These are phyloP conservation scores for Hycleus cichorii DNA, from an alignment of 1,140 invertebrate species.

Conservation along the genomic window DNA sequence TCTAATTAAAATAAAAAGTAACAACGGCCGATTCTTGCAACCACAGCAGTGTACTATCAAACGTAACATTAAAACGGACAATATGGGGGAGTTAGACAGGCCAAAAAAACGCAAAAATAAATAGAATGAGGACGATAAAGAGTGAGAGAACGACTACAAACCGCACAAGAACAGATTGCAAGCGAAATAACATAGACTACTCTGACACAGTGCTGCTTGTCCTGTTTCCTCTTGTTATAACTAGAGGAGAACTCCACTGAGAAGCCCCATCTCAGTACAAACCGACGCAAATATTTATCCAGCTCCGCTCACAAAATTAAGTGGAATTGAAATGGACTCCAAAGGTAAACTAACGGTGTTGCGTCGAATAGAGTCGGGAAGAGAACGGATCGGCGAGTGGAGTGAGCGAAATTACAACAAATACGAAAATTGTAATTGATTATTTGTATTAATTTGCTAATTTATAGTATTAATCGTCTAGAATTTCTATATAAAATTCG, in stretches of 20 bases:
- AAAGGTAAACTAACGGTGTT: conserved; percentile 36
- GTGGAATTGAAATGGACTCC: conserved; percentile 44
- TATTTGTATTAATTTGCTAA: no score
- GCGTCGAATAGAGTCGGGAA: conserved; percentile 2
- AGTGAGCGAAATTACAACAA: neutral
- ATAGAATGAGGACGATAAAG: no score
- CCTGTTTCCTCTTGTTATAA: neutral
- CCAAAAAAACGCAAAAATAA: no score
- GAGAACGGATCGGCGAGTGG: conserved; percentile 1
- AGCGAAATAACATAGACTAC: conserved; percentile 5
- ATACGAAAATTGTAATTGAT: no score
- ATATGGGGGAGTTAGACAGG: no score
- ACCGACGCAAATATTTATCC: conserved; percentile 41
- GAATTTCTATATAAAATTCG: no score
- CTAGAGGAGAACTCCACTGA: conserved; percentile 12
- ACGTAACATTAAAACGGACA: no score
- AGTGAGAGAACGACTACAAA: neutral
- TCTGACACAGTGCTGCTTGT: no score
- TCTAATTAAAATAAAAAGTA: neutral
- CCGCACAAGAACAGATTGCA: conserved; percentile 15
- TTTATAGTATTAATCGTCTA: no score
- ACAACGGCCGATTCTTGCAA: neutral
- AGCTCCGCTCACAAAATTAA: conserved; percentile 44
- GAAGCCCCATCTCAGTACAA: conserved; percentile 35
- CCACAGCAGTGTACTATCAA: no score